Conservation (phyloP, 2,888 invertebrate genomes). For the Mongoloraphidia duomilia region DNA sequence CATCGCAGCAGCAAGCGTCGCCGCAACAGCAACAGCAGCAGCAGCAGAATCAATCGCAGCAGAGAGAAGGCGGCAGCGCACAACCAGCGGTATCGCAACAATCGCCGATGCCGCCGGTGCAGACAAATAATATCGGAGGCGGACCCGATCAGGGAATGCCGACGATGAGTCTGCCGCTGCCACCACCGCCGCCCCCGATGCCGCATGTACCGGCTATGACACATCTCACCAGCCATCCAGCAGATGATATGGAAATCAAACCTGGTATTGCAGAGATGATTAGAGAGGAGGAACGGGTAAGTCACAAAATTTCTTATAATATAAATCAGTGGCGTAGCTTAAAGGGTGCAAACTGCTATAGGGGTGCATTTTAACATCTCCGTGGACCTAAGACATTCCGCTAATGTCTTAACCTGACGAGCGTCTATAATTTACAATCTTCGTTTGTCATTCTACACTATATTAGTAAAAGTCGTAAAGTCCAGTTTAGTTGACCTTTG, state of each 20-base stretch:
- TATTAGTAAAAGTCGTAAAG: too few relatives aligned
- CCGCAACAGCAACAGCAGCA: slow-evolving; percentile 29
- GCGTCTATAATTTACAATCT: too few relatives aligned
- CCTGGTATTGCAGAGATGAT: slow-evolving; percentile 94
- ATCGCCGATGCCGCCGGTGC: slow-evolving; percentile 27
- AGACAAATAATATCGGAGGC: slow-evolving; percentile 27
- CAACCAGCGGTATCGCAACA: slow-evolving; percentile 29
- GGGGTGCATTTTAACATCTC: too few relatives aligned
- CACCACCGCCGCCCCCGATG: slow-evolving; percentile 23
- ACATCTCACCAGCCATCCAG: slow-evolving; percentile 27
- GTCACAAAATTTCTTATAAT: slow-evolving; percentile 28
- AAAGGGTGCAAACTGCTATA: too few relatives aligned
- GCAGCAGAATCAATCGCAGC: slow-evolving; percentile 19
- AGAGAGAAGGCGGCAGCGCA: slow-evolving; percentile 34
- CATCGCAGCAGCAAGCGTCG: slow-evolving; percentile 19
- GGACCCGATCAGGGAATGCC: slow-evolving; percentile 29
- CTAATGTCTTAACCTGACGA: too few relatives aligned
- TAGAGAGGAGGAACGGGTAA: slow-evolving; percentile 90
- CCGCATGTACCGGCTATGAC: slow-evolving; percentile 6
- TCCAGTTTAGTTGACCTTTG: too few relatives aligned
- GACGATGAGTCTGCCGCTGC: slow-evolving; percentile 29
- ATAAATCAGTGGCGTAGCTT: too few relatives aligned
- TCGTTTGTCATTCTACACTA: too few relatives aligned
- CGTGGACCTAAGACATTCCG: too few relatives aligned
- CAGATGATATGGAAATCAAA: slow-evolving; percentile 79